Evolutionary conservation across 2,888 invertebrate genomes (phyloP).

Genomic region (Andrena bucephala): DNA sequence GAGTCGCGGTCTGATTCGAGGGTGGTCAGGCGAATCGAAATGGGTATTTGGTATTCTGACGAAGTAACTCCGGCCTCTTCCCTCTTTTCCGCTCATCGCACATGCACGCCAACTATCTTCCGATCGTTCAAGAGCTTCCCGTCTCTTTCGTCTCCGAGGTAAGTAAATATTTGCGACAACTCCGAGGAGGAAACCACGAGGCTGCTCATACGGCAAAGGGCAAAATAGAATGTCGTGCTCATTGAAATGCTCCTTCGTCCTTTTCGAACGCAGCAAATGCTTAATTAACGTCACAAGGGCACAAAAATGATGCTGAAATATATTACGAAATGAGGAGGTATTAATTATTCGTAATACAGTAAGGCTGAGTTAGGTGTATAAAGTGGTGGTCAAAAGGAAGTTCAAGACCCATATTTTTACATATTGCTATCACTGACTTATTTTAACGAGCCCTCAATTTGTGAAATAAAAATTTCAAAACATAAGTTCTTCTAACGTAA

Average conservation of each 20-base stretch:
- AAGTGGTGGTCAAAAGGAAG: too few relatives aligned
- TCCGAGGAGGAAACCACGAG: conserved; percentile 49
- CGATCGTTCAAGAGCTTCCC: conserved; percentile 72
- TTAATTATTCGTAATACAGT: too few relatives aligned
- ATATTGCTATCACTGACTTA: too few relatives aligned
- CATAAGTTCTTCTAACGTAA: too few relatives aligned
- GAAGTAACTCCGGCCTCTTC: conserved; percentile 74
- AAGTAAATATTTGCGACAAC: conserved; percentile 80
- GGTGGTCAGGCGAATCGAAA: conserved; percentile 77
- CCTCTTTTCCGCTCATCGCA: conserved; percentile 75
- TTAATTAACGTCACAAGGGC: background rate
- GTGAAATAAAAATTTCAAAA: too few relatives aligned
- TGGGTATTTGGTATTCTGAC: conserved; percentile 80
- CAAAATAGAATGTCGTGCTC: conserved; percentile 19
- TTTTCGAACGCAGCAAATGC: background rate
- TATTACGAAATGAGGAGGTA: background rate
- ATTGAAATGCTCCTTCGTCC: background rate
- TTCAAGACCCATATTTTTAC: too few relatives aligned
- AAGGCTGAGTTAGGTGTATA: too few relatives aligned
- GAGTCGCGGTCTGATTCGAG: conserved; percentile 74
- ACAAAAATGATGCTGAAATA: background rate
- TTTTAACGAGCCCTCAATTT: too few relatives aligned
- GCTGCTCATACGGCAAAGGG: conserved; percentile 44
- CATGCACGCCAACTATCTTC: conserved; percentile 79
- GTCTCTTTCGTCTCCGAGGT: conserved; percentile 75